Evolutionary conservation across 2,888 invertebrate genomes (phyloP).

Genomic region (Germaria angustata): DNA sequence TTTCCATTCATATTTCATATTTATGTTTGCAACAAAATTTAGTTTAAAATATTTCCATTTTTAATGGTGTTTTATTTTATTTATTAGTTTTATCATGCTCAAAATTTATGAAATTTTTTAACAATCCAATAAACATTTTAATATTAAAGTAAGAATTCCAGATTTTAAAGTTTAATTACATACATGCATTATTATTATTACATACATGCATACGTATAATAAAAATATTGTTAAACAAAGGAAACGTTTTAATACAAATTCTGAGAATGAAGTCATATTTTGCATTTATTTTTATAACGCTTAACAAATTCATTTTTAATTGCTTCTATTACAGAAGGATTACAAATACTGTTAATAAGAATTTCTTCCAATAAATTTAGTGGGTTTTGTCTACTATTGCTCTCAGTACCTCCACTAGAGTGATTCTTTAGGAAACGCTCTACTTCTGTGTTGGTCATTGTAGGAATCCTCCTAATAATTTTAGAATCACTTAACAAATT

Average conservation of each 20-base stretch:
- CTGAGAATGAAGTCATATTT: neutral
- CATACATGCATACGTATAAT: neutral
- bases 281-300: conserved; percentile 31
- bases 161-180: too few species aligned
- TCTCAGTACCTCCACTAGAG: neutral
- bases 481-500: conserved; percentile 23
- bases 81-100: conserved; percentile 7
- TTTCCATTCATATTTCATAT: conserved; percentile 13
- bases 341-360: conserved; percentile 85
- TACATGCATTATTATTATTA: too few species aligned
- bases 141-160: conserved; percentile 14
- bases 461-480: conserved; percentile 56
- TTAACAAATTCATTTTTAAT: conserved; percentile 81
- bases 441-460: conserved; percentile 68
- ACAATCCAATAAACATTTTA: neutral
- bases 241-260: neutral
- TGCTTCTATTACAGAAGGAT: conserved; percentile 82
- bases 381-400: neutral
- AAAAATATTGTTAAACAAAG: conserved; percentile 26
- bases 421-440: conserved; percentile 66
- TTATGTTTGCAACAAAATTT: conserved; percentile 1
- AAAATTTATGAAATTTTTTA: conserved; percentile 20
- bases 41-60: neutral
- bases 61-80: conserved; percentile 28
- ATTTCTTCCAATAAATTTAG: conserved; percentile 67